Evolutionary conservation across 2,888 invertebrate species (phyloP).

Genomic region (Acholoe squamosa): DNA sequence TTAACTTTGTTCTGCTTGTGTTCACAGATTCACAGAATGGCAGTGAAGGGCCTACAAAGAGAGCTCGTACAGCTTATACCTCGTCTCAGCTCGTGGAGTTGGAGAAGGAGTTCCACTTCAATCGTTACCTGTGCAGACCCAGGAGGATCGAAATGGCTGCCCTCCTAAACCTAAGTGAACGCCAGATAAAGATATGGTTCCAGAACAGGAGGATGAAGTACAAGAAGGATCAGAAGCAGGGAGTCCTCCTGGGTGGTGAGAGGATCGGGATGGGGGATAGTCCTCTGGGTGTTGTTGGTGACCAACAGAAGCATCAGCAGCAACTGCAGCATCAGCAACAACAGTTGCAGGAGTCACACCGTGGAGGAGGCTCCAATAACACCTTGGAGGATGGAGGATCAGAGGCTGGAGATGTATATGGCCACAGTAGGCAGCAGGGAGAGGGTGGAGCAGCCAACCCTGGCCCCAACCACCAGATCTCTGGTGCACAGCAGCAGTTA

Average conservation of each 20-base stretch:
- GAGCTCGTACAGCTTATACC: slow-evolving; percentile 92
- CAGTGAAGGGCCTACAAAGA: slow-evolving; percentile 71
- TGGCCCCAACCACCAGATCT: slow-evolving; percentile 50
- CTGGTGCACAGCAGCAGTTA: slow-evolving; percentile 46
- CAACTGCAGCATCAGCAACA: neutral
- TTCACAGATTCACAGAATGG: neutral
- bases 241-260: neutral
- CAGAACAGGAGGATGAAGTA: slow-evolving; percentile 87
- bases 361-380: neutral
- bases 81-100: slow-evolving; percentile 91
- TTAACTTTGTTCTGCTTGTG: too few relatives aligned
- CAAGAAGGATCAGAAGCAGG: slow-evolving; percentile 80
- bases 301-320: neutral
- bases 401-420: neutral
- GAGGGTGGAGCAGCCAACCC: slow-evolving; percentile 1
- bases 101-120: slow-evolving; percentile 91
- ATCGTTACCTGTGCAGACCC: slow-evolving; percentile 90
- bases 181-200: slow-evolving; percentile 97
- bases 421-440: neutral
- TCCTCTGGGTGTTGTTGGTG: neutral
- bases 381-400: neutral
- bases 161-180: slow-evolving; percentile 88
- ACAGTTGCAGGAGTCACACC: neutral
- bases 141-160: slow-evolving; percentile 90
- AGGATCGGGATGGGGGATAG: neutral